Evolutionary conservation across 2,888 invertebrate species (phyloP).

Genomic region (Trachelus iudaicus): DNA sequence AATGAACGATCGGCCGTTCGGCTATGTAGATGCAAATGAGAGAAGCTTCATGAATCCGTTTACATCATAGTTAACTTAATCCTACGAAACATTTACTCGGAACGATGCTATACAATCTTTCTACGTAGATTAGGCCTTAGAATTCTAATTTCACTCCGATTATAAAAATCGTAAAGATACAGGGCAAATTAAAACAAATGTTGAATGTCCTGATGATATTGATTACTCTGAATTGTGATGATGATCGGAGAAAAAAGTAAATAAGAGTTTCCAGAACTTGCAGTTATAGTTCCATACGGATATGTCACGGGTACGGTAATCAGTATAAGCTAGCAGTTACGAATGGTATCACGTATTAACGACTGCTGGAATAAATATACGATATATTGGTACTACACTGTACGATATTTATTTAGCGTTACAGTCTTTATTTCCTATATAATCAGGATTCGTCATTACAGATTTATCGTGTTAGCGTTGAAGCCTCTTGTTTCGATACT

Average conservation of each 20-base stretch:
- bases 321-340: background rate
- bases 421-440: background rate
- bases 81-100: background rate
- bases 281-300: background rate
- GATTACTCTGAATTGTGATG: background rate
- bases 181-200: background rate
- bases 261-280: background rate
- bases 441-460: background rate
- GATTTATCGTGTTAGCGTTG: background rate
- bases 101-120: background rate
- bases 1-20: constrained; percentile 24
- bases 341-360: constrained; percentile 1
- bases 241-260: background rate
- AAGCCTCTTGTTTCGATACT: background rate
- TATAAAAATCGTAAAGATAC: background rate
- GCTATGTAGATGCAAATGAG: background rate
- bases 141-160: background rate
- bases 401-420: background rate
- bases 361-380: background rate
- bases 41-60: constrained; percentile 12
- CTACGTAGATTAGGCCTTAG: background rate
- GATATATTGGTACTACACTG: background rate
- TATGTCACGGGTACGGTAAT: constrained; percentile 24
- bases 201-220: background rate
- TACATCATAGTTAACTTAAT: constrained; percentile 30